Percentiles rank a stretch among this genome's conserved stretches.
Evolutionary conservation across 2,797 vertebrate species (phyloP).

Genomic region (Chelon labrosus): DNA sequence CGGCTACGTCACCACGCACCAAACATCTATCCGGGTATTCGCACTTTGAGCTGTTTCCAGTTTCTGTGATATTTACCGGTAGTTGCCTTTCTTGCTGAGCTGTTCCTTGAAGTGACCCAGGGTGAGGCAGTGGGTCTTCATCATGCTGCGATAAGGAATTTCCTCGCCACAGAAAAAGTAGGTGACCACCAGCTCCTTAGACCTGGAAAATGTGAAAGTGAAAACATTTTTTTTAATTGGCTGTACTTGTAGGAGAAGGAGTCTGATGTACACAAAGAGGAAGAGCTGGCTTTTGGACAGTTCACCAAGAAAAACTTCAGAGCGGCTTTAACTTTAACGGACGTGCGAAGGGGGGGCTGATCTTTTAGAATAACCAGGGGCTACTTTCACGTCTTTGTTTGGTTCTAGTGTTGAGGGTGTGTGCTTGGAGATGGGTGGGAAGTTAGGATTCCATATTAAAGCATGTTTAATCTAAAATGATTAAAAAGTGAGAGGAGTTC

Average conservation of each 20-base stretch:
- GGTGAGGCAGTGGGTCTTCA: conserved; percentile 96
- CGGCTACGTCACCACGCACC: neutral
- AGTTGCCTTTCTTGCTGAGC: conserved; percentile 99
- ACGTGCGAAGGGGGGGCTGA: conserved; percentile 16
- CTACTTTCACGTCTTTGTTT: conserved; percentile 43
- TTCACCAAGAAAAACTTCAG: conserved; percentile 41
- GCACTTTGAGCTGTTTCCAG: conserved; percentile 10
- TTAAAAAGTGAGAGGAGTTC: conserved; percentile 72
- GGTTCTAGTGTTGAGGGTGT: conserved; percentile 44
- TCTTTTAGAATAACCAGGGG: conserved; percentile 39
- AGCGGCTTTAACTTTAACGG: conserved; percentile 81
- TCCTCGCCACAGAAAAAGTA: conserved; percentile 99
- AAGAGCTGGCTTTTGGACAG: neutral
- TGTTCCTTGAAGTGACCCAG: conserved; percentile 99
- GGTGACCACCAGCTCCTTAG: conserved; percentile 89
- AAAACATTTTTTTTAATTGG: neutral
- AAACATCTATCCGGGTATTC: neutral
- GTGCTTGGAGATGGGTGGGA: conserved; percentile 47
- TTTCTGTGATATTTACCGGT: conserved; percentile 86
- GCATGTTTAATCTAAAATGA: conserved; percentile 74
- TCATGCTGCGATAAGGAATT: conserved; percentile 96
- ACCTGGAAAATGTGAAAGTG: conserved; percentile 53
- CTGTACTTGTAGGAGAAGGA: neutral
- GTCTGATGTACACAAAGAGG: neutral
- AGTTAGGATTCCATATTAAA: conserved; percentile 60